Evolutionary conservation across 2,888 invertebrate genomes (phyloP).

Genomic region (Volucella bombylans): DNA sequence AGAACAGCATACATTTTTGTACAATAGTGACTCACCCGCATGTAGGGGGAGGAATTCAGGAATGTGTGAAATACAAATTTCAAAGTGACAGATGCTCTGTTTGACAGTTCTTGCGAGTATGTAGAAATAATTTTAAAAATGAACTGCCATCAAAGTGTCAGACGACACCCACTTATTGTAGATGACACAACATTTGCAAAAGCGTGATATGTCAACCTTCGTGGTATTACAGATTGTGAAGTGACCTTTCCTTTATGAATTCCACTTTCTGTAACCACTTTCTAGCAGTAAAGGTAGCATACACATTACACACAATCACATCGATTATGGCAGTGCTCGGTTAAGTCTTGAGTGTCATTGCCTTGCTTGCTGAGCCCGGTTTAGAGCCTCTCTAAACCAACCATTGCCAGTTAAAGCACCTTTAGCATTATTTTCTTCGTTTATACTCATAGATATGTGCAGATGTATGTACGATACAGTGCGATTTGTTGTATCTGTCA

Average conservation of each 20-base stretch:
- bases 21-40: constrained; percentile 61
- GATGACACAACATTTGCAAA: constrained; percentile 22
- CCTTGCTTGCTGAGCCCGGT: constrained; percentile 33
- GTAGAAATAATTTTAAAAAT: not conserved
- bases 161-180: constrained; percentile 14
- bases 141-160: constrained; percentile 6
- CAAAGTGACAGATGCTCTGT: constrained; percentile 14
- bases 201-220: constrained; percentile 24
- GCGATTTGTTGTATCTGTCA: constrained; percentile 12
- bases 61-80: not conserved
- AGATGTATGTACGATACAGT: no score
- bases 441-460: not conserved
- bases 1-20: constrained; percentile 35
- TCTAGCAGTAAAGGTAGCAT: not conserved
- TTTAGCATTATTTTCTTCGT: constrained; percentile 20
- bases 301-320: not conserved
- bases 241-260: constrained; percentile 24
- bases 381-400: constrained; percentile 25
- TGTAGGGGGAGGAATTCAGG: constrained; percentile 4
- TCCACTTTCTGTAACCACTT: constrained; percentile 25
- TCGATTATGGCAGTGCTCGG: not conserved
- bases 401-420: constrained; percentile 17
- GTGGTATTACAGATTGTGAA: not conserved
- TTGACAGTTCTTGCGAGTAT: constrained; percentile 1
- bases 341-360: constrained; percentile 42